These are phyloP conservation scores for Uropetala carovei DNA, from an alignment of 2,888 invertebrate species.

Conservation along the genomic window DNA sequence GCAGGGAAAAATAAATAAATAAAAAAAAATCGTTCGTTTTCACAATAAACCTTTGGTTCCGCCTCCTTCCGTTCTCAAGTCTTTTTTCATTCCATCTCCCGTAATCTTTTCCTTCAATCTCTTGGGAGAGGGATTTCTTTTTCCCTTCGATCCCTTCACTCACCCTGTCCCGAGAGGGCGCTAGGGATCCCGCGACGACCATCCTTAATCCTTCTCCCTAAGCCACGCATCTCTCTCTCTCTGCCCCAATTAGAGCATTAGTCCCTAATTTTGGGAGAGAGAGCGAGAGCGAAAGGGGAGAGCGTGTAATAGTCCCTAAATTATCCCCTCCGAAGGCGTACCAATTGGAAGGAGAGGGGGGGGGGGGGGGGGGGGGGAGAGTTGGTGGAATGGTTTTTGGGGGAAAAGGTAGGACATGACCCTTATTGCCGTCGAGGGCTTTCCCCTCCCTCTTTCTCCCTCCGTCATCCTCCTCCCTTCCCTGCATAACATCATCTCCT, in stretches of 20 bases:
- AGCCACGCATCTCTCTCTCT: background rate
- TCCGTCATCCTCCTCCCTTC: background rate
- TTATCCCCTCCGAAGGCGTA: conserved; percentile 53
- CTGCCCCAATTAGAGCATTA: conserved; percentile 45
- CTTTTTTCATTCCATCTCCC: background rate
- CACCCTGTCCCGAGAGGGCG: too few species aligned
- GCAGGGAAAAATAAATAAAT: background rate
- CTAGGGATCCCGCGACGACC: background rate
- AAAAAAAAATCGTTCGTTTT: background rate
- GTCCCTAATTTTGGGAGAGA: conserved; percentile 44
- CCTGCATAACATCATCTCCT: background rate
- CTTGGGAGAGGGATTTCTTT: too few species aligned
- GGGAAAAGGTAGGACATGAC: background rate
- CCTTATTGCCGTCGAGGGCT: background rate
- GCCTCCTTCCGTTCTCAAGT: background rate
- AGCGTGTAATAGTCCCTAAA: conserved; percentile 51
- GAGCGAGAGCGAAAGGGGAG: background rate
- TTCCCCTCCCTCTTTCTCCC: background rate
- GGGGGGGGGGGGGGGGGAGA: too few species aligned
- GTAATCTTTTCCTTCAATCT: background rate
- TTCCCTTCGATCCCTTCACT: too few species aligned
- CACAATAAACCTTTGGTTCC: background rate
- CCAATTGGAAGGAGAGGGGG: conserved; percentile 40
- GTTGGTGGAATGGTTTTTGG: background rate
- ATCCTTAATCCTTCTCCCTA: conserved; percentile 3